Percentiles rank a stretch among this genome's conserved stretches.
phyloP scores from a whole-genome alignment of 2,113 vertebrate genomes.

The Myotis lucifugus region DNA sequence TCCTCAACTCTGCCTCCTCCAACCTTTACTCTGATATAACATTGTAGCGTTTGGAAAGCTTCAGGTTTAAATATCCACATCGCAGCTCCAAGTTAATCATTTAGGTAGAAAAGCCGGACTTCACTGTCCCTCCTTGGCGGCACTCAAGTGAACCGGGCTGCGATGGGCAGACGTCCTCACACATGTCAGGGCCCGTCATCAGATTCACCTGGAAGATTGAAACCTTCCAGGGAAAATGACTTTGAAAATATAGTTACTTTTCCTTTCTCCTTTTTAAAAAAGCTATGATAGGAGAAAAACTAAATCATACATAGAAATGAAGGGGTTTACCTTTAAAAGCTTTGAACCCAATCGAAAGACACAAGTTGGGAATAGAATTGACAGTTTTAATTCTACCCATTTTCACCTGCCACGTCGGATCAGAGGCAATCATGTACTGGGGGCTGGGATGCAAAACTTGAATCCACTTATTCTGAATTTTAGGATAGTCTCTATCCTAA shows the following conservation, averaged over 20 bases:
- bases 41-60: slow-evolving; percentile 61
- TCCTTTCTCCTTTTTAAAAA: slow-evolving; percentile 58
- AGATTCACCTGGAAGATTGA: slow-evolving; percentile 57
- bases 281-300: slow-evolving; percentile 68
- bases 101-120: background rate
- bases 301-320: slow-evolving; percentile 73
- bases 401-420: slow-evolving; percentile 68
- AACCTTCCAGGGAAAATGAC: slow-evolving; percentile 56
- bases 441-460: slow-evolving; percentile 29
- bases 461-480: background rate
- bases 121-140: background rate
- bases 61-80: background rate
- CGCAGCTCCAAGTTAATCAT: background rate
- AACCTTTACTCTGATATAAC: slow-evolving; percentile 1
- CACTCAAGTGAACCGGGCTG: background rate
- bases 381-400: slow-evolving; percentile 71
- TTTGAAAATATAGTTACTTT: slow-evolving; percentile 56
- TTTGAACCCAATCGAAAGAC: slow-evolving; percentile 77
- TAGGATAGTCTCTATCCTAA: background rate
- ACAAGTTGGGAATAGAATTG: slow-evolving; percentile 61
- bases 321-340: slow-evolving; percentile 63
- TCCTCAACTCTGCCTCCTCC: background rate
- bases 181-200: background rate
- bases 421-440: slow-evolving; percentile 70
- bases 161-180: background rate